phyloP scores from a whole-genome alignment of 1,140 invertebrate species.

The Cardiocondyla obscurior region DNA sequence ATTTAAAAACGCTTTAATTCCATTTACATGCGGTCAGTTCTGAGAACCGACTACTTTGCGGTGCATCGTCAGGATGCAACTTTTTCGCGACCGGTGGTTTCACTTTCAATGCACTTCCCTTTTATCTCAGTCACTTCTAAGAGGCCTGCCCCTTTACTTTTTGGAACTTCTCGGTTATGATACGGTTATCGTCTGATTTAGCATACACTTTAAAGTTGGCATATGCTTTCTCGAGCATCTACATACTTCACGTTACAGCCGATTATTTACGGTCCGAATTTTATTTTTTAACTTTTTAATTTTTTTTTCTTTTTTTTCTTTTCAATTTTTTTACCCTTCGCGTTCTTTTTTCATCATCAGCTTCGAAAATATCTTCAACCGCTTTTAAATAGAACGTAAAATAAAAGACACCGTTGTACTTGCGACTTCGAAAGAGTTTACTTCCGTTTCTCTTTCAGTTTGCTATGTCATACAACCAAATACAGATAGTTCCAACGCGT shows the following conservation, averaged over 20 bases:
- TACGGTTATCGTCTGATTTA: neutral
- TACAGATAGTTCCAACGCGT: neutral
- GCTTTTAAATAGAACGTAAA: neutral
- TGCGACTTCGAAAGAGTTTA: neutral
- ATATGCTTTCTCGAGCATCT: neutral
- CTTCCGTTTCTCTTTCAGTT: neutral
- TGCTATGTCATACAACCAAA: neutral
- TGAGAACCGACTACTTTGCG: conserved; percentile 67
- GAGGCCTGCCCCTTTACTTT: conserved; percentile 1
- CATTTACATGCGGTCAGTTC: conserved; percentile 75
- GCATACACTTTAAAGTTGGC: neutral
- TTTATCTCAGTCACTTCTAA: neutral
- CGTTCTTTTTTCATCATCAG: neutral
- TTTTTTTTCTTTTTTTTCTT: neutral
- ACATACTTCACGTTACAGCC: too few species aligned
- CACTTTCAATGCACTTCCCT: neutral
- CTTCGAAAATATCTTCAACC: neutral
- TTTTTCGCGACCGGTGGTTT: conserved; percentile 17
- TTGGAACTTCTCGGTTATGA: neutral
- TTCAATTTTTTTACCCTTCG: too few species aligned
- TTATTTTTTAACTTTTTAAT: neutral
- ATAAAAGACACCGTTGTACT: neutral
- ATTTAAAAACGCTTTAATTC: conserved; percentile 74
- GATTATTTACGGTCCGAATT: neutral
- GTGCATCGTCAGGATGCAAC: conserved; percentile 1